Evolutionary conservation across 2,113 vertebrate species (phyloP).

Genomic region (Bettongia penicillata): DNA sequence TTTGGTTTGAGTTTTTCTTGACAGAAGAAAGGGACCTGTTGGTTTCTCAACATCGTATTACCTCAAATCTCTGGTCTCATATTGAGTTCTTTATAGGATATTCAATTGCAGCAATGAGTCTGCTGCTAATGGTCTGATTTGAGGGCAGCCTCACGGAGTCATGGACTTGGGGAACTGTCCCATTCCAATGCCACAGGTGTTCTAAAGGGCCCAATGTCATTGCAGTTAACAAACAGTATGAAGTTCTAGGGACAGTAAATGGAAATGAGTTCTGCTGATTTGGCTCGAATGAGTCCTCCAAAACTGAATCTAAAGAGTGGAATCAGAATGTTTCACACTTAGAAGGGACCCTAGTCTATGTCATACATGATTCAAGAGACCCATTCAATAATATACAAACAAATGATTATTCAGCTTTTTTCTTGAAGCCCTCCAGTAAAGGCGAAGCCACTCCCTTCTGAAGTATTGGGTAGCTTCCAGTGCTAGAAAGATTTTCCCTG

Average conservation of each 20-base stretch:
- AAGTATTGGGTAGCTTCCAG: neutral
- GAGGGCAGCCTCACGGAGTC: neutral
- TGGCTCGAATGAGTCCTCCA: neutral
- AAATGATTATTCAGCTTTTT: neutral
- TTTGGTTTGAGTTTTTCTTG: neutral
- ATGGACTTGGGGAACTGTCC: neutral
- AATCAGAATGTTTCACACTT: neutral
- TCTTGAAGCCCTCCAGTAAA: neutral
- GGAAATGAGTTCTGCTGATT: neutral
- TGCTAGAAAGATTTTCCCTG: neutral
- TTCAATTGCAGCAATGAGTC: neutral
- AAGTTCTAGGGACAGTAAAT: neutral
- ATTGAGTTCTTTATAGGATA: neutral
- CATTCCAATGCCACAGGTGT: neutral
- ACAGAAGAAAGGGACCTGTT: neutral
- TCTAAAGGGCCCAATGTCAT: neutral
- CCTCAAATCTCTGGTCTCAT: neutral
- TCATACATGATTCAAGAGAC: neutral
- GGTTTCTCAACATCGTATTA: neutral
- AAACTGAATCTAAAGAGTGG: neutral
- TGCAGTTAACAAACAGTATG: neutral
- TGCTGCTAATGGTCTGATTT: neutral
- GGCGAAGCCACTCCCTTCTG: neutral
- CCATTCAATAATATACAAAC: no score
- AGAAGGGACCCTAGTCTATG: neutral